Conservation (phyloP, 1,140 invertebrate genomes). For the Caenorhabditis remanei region DNA sequence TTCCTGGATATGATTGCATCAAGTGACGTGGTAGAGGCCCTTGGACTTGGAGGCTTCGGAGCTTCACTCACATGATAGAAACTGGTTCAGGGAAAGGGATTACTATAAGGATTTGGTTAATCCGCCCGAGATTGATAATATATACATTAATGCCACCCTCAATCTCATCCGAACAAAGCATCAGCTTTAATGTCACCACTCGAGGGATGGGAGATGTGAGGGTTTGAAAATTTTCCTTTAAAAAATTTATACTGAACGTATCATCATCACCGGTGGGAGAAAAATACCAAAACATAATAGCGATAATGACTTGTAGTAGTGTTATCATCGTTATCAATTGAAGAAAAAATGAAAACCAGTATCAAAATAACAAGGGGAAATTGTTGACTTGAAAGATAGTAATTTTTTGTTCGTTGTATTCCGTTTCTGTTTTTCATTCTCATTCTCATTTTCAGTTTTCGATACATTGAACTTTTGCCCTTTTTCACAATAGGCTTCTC, state of each 20-base stretch:
- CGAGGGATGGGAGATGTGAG: neutral
- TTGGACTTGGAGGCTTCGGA: neutral
- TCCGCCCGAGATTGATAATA: neutral
- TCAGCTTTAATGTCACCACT: neutral
- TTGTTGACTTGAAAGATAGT: neutral
- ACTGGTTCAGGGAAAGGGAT: neutral
- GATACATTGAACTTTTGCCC: too few species aligned
- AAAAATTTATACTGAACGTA: too few species aligned
- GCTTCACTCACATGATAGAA: neutral
- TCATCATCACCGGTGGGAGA: too few species aligned
- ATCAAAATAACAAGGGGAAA: neutral
- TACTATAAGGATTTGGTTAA: neutral
- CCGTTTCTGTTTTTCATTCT: neutral
- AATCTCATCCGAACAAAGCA: neutral
- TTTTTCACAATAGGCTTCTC: neutral
- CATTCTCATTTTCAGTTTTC: neutral
- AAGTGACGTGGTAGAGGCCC: slow-evolving; percentile 32
- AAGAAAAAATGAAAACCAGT: slow-evolving; percentile 27
- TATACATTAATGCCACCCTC: neutral
- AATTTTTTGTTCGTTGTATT: neutral
- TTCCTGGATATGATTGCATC: slow-evolving; percentile 54
- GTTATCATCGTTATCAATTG: slow-evolving; percentile 1
- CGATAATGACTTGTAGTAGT: neutral
- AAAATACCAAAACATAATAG: slow-evolving; percentile 7
- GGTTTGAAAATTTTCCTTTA: neutral